Conservation (phyloP, 2,113 vertebrate genomes). For the Mustelus asterias region DNA sequence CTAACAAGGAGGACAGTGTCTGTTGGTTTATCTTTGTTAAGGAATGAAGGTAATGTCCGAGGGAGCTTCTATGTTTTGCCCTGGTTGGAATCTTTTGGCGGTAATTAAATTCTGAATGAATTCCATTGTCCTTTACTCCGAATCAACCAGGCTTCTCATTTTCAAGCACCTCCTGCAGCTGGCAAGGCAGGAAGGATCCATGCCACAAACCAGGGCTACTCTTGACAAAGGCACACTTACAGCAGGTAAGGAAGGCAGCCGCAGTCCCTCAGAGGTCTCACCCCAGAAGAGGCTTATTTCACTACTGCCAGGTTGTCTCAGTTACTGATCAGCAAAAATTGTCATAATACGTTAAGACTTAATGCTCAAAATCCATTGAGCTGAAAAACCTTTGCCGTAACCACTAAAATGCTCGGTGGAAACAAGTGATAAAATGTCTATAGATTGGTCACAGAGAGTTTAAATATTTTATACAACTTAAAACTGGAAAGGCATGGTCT, state of each 20-base stretch:
- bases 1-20: background rate
- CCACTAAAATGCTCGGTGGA: background rate
- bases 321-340: background rate
- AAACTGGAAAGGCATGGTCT: background rate
- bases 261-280: background rate
- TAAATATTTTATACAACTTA: background rate
- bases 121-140: background rate
- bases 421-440: background rate
- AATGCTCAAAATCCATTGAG: background rate
- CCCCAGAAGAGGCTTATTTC: background rate
- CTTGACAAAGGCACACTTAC: background rate
- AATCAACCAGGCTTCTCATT: background rate
- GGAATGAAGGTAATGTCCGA: background rate
- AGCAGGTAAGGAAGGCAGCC: background rate
- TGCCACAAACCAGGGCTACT: background rate
- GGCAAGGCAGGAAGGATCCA: background rate
- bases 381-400: background rate
- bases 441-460: background rate
- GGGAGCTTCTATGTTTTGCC: background rate
- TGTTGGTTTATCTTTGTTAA: background rate
- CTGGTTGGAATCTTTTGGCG: background rate
- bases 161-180: background rate
- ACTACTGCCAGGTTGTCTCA: background rate
- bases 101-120: background rate
- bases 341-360: background rate